phyloP scores from a whole-genome alignment of 1,140 invertebrate species.

The Aricia agestis region DNA sequence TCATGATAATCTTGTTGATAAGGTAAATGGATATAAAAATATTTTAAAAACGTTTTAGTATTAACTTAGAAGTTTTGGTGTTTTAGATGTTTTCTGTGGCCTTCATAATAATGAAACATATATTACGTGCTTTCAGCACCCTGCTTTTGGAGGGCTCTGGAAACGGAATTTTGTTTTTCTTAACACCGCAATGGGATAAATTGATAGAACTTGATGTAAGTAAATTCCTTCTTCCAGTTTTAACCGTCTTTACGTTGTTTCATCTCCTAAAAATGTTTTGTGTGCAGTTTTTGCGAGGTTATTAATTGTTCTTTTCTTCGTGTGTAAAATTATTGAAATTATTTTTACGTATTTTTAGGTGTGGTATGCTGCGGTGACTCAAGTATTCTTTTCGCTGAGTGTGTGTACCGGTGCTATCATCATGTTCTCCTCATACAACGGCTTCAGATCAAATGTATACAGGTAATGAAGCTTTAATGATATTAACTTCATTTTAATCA shows the following conservation, averaged over 20 bases:
- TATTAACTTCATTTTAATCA: too few species aligned
- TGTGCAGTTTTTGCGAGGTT: too few species aligned
- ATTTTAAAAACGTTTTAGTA: background rate
- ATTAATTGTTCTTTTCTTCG: too few species aligned
- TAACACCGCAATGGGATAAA: conserved; percentile 84
- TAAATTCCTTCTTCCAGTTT: conserved; percentile 2
- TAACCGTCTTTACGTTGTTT: too few species aligned
- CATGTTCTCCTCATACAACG: conserved; percentile 90
- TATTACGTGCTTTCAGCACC: conserved; percentile 58
- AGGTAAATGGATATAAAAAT: conserved; percentile 59
- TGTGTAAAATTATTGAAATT: too few species aligned
- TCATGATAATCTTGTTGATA: conserved; percentile 86
- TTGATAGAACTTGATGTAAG: conserved; percentile 68
- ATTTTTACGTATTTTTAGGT: conserved; percentile 68
- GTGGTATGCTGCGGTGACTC: conserved; percentile 87
- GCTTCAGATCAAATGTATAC: conserved; percentile 89
- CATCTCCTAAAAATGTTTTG: too few species aligned
- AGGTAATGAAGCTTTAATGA: conserved; percentile 83
- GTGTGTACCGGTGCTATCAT: conserved; percentile 87
- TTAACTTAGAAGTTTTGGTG: background rate
- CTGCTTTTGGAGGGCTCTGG: conserved; percentile 84
- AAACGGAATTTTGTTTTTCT: conserved; percentile 87
- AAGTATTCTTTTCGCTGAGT: conserved; percentile 87
- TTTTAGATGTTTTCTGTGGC: background rate
- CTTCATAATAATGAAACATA: conserved; percentile 1